phyloP scores from a whole-genome alignment of 1,140 invertebrate genomes.

The Calosoma granatense region DNA sequence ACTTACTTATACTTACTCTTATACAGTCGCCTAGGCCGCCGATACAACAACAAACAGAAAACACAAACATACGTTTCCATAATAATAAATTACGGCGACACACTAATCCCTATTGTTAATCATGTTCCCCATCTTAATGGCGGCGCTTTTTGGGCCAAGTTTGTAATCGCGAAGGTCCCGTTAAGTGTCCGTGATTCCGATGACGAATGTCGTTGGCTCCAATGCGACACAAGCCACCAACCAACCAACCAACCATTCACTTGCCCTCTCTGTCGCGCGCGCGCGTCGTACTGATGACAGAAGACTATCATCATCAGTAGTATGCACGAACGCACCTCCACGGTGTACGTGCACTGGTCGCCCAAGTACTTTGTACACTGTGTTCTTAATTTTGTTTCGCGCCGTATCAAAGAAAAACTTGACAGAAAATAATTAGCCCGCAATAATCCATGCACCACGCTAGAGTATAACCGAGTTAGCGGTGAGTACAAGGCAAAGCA shows the following conservation, averaged over 20 bases:
- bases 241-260: background rate
- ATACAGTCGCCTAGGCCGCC: background rate
- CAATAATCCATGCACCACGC: background rate
- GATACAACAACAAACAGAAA: conserved; percentile 4
- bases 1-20: background rate
- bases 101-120: conserved; percentile 23
- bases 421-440: background rate
- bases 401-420: background rate
- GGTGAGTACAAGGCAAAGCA: background rate
- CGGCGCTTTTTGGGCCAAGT: conserved; percentile 4
- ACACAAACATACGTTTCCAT: conserved; percentile 18
- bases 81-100: conserved; percentile 19
- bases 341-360: too few species aligned
- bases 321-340: too few species aligned
- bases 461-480: background rate
- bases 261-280: background rate
- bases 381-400: background rate
- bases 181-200: conserved; percentile 19
- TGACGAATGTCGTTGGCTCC: conserved; percentile 17
- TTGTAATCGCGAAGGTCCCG: conserved; percentile 11
- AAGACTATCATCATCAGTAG: background rate
- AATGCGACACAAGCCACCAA: background rate
- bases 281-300: background rate
- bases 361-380: background rate
- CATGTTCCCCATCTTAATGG: conserved; percentile 15